Percentiles rank a stretch among this genome's conserved stretches.
These are phyloP conservation scores for Emmelina monodactyla DNA, from an alignment of 2,888 invertebrate species.

Conservation along the genomic window DNA sequence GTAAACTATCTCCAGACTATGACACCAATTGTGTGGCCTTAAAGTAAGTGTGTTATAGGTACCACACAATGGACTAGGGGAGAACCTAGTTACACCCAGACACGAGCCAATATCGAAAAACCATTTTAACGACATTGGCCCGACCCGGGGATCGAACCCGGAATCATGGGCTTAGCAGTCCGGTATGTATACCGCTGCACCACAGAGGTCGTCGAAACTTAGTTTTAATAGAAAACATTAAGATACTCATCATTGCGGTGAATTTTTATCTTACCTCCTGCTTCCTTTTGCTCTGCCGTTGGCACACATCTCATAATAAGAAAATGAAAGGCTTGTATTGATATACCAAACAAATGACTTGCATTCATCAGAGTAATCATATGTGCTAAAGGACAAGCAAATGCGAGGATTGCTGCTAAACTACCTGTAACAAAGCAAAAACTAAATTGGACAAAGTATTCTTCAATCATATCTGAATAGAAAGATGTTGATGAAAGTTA, in stretches of 20 bases:
- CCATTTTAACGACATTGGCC: too few relatives aligned
- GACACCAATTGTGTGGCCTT: too few relatives aligned
- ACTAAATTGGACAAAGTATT: background rate
- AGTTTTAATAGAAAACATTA: background rate
- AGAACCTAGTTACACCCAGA: too few relatives aligned
- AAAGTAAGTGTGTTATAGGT: too few relatives aligned
- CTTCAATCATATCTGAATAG: background rate
- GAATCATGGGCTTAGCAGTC: background rate
- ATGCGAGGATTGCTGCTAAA: conserved; percentile 68
- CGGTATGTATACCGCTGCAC: background rate
- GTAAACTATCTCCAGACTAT: too few relatives aligned
- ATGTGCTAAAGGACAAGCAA: conserved; percentile 69
- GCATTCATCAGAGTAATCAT: conserved; percentile 68
- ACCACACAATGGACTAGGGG: too few relatives aligned
- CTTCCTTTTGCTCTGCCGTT: conserved; percentile 58
- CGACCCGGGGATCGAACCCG: too few relatives aligned
- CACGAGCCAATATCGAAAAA: too few relatives aligned
- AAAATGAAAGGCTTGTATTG: conserved; percentile 54
- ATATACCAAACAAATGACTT: conserved; percentile 59
- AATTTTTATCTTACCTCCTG: conserved; percentile 37
- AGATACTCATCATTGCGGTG: background rate
- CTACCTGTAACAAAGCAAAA: conserved; percentile 53
- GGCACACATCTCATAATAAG: conserved; percentile 65
- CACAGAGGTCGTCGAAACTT: background rate
- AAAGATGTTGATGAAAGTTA: too few relatives aligned